A percentile compares a stretch with the other conserved stretches of the same genome.
Conservation (phyloP, 2,888 invertebrate genomes). For the Cyclophora albipunctata region DNA sequence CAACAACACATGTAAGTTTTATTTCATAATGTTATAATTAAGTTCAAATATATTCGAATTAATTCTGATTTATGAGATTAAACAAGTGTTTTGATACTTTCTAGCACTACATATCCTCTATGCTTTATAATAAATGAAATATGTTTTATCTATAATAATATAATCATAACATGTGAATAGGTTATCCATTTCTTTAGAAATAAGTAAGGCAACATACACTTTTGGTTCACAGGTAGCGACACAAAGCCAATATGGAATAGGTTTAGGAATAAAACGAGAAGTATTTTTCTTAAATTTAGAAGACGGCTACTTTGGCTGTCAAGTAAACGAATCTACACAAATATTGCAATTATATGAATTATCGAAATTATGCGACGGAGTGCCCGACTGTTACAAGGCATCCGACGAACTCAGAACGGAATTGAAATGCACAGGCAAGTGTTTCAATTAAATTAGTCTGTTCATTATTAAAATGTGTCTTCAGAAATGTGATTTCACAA, state of each 20-base stretch:
- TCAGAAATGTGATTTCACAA: no score
- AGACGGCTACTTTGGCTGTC: constrained; percentile 98
- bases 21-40: not conserved
- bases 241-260: constrained; percentile 87
- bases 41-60: no score
- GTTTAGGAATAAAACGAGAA: constrained; percentile 90
- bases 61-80: no score
- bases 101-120: no score
- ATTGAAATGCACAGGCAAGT: constrained; percentile 90
- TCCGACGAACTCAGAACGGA: constrained; percentile 92
- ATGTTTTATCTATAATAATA: no score
- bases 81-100: no score
- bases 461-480: not conserved
- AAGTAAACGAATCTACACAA: constrained; percentile 96
- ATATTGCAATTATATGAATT: constrained; percentile 96
- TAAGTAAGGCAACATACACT: constrained; percentile 7
- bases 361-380: constrained; percentile 94
- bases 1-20: constrained; percentile 86
- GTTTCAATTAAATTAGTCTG: not conserved
- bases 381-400: constrained; percentile 91
- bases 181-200: no score
- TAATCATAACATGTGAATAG: no score
- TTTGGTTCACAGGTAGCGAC: constrained; percentile 78
- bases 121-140: no score
- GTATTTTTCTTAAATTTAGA: constrained; percentile 97